Evolutionary conservation across 2,797 vertebrate species (phyloP).

Genomic region (Morelia viridis): DNA sequence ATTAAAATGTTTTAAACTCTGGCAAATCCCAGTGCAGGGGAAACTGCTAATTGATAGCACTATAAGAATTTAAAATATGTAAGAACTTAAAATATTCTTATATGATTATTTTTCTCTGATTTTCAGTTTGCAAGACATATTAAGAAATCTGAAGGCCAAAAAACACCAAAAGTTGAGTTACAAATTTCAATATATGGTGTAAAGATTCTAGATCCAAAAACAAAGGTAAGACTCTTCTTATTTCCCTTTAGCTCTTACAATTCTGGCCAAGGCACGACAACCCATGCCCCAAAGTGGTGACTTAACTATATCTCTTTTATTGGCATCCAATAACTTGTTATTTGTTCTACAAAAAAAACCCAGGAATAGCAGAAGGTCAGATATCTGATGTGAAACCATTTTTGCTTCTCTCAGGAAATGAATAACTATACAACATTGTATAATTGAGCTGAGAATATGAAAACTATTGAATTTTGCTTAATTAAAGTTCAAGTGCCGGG

Average conservation of each 20-base stretch:
- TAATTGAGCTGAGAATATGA: neutral
- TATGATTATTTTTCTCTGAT: constrained; percentile 31
- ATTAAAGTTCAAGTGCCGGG: neutral
- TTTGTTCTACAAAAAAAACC: neutral
- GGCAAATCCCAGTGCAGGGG: neutral
- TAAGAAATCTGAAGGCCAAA: constrained; percentile 98
- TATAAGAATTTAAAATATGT: neutral
- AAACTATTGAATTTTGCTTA: neutral
- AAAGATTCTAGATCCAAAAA: constrained; percentile 95
- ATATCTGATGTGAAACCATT: neutral
- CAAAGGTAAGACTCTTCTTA: constrained; percentile 81
- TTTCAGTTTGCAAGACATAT: constrained; percentile 95
- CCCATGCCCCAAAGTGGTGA: neutral
- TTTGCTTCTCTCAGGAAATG: neutral
- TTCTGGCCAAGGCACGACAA: neutral
- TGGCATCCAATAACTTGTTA: neutral
- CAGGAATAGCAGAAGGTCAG: too few species aligned
- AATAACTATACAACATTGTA: neutral
- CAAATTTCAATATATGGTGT: constrained; percentile 99
- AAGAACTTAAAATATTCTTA: neutral
- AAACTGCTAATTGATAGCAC: neutral
- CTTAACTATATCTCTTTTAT: neutral
- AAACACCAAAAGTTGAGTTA: constrained; percentile 93
- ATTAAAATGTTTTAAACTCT: neutral
- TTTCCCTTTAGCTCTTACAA: neutral